Evolutionary conservation across 2,113 vertebrate species (phyloP), one percentile per base, ranked within the genome.

Genomic region (Campylomormyrus numenius): DNA sequence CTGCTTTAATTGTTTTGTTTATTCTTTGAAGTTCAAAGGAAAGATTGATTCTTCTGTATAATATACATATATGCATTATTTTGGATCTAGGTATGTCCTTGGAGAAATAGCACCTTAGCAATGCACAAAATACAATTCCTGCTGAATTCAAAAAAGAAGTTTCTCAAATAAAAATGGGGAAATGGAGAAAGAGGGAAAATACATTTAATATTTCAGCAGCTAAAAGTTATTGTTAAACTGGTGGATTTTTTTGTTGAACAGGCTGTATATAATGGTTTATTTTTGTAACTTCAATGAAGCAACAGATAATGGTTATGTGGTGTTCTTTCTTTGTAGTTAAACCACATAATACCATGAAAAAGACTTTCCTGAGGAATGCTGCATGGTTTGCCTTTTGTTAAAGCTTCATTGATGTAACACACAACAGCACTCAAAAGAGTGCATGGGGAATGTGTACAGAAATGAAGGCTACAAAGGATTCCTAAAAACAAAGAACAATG

Each of bases 11-110:
- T 96, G 94, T 95, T 93, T 91, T 93, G 90, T 90, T 89, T 91
- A 89, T 95, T 94, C 94, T 96, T 96, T 96, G 95, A 96, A 94
- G 95, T 96, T 96, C 95, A 96, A 96, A 96, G 95, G 92, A 93
- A 93, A 94, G 92, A 94, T 93, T 90, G 92, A 92, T 92, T 93
- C 90, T 91, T 96, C 95, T 94, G 92, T 94, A 92, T 94, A 93
- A 95, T 95, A 88, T 95, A 95, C 93, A 90, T 93, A 90, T 80
- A 89, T 91, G 90, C 93, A 90, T 93, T 94, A 92, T 94, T 93
- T 91, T 83, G 90, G 92, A 93, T 95, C 92, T 94, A 94, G 94
- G 93, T 94, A 92, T 92, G 48, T 95, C 94, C 94, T 96, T 93
- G 94, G 95, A 95, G 95, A 95, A 91, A 89, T 91, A 92, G 89